phyloP scores from a whole-genome alignment of 2,888 invertebrate species.

The Hymenopus coronatus region DNA sequence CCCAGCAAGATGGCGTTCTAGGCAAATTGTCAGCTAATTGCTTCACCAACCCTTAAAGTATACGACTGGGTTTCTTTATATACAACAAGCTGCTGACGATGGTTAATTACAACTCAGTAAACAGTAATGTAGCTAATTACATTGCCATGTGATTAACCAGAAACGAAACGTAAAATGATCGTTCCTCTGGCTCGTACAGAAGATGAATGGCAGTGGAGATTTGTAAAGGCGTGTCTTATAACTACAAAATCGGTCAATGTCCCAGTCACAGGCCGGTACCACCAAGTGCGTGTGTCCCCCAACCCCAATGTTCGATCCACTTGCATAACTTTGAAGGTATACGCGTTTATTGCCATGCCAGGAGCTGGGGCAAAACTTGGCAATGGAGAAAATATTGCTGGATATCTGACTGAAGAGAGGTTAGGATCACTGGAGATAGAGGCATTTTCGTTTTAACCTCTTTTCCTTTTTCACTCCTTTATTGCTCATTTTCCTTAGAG shows the following conservation, averaged over 20 bases:
- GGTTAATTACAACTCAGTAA: too few species aligned
- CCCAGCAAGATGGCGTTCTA: too few species aligned
- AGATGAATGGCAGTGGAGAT: background rate
- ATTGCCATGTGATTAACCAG: background rate
- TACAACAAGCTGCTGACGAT: too few species aligned
- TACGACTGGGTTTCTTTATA: too few species aligned
- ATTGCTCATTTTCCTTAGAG: too few species aligned
- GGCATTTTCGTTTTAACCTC: too few species aligned
- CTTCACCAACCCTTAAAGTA: too few species aligned
- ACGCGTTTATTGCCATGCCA: background rate
- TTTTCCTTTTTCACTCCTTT: too few species aligned
- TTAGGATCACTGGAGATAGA: too few species aligned
- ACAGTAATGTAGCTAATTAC: background rate
- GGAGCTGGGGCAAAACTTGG: background rate
- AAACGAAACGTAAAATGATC: background rate
- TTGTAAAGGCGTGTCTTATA: background rate
- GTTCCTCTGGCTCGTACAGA: background rate
- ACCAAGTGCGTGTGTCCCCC: background rate
- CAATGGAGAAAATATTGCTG: background rate
- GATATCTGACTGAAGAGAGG: too few species aligned
- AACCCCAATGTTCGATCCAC: background rate
- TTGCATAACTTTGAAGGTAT: background rate
- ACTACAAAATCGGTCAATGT: background rate
- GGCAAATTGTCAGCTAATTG: too few species aligned
- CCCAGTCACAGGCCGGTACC: slow-evolving; percentile 5